Percentiles rank a stretch among this genome's conserved stretches.
Evolutionary conservation across 1,140 invertebrate genomes (phyloP).

Genomic region (Pseudomyrmex concolor): DNA sequence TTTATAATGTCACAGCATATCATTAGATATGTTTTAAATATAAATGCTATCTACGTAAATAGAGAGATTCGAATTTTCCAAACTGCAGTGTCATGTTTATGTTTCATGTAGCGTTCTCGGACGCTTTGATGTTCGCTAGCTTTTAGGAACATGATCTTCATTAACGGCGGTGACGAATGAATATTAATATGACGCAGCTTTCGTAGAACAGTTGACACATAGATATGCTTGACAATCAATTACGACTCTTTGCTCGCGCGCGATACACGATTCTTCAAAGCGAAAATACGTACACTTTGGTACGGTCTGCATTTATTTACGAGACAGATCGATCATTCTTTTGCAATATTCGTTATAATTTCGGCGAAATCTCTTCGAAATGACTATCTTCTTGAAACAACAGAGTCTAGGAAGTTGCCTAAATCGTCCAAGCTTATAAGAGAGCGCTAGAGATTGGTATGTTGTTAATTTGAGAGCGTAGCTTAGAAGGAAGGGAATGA

Average conservation of each 20-base stretch:
- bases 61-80: not conserved
- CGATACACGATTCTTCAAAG: not conserved
- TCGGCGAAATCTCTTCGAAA: slow-evolving; percentile 6
- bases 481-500: slow-evolving; percentile 78
- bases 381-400: slow-evolving; percentile 2
- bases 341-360: slow-evolving; percentile 15
- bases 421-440: slow-evolving; percentile 80
- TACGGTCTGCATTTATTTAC: not conserved
- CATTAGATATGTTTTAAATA: slow-evolving; percentile 14
- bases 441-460: slow-evolving; percentile 83
- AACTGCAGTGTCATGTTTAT: not conserved
- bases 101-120: slow-evolving; percentile 52
- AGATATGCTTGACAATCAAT: slow-evolving; percentile 32
- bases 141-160: slow-evolving; percentile 66
- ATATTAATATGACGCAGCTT: slow-evolving; percentile 70
- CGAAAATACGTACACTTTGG: not conserved
- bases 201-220: slow-evolving; percentile 6
- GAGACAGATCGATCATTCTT: not conserved
- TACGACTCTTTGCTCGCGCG: slow-evolving; percentile 63
- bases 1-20: too few species aligned
- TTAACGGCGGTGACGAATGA: slow-evolving; percentile 73
- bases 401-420: slow-evolving; percentile 68
- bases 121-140: slow-evolving; percentile 67
- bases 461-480: slow-evolving; percentile 85
- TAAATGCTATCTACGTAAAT: not conserved